Evolutionary conservation across 2,888 invertebrate genomes (phyloP).

Genomic region (Meteorus colon): DNA sequence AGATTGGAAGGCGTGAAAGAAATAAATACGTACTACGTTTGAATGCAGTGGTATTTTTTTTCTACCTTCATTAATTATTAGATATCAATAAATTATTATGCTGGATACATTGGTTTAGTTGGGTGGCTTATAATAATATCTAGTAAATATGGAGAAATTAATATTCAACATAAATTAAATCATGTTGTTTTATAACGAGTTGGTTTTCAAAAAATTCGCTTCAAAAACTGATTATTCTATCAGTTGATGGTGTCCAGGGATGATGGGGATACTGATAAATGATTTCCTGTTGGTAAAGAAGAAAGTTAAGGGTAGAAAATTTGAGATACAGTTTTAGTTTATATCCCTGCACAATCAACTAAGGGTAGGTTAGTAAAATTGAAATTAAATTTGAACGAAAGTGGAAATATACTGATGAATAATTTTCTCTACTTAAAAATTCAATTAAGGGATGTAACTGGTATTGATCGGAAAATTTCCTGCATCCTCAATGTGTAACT

Average conservation of each 20-base stretch:
- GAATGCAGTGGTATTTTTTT: not conserved
- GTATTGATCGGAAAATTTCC: too few relatives aligned
- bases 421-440: too few relatives aligned
- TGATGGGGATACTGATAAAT: not conserved
- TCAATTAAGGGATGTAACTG: too few relatives aligned
- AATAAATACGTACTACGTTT: not conserved
- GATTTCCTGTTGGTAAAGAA: not conserved
- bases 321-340: not conserved
- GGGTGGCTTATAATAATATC: constrained; percentile 49
- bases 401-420: too few relatives aligned
- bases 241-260: not conserved
- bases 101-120: not conserved
- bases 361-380: too few relatives aligned
- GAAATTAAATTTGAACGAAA: too few relatives aligned
- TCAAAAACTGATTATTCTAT: not conserved
- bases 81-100: not conserved
- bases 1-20: not conserved
- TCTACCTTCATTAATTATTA: not conserved
- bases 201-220: not conserved
- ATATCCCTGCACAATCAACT: too few relatives aligned
- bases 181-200: not conserved
- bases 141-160: constrained; percentile 23
- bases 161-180: too few relatives aligned
- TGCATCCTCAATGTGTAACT: too few relatives aligned
- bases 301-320: not conserved